Percentiles rank a stretch among this genome's conserved stretches.
Evolutionary conservation across 2,888 invertebrate genomes (phyloP).

Genomic region (Chymomyza amoena): DNA sequence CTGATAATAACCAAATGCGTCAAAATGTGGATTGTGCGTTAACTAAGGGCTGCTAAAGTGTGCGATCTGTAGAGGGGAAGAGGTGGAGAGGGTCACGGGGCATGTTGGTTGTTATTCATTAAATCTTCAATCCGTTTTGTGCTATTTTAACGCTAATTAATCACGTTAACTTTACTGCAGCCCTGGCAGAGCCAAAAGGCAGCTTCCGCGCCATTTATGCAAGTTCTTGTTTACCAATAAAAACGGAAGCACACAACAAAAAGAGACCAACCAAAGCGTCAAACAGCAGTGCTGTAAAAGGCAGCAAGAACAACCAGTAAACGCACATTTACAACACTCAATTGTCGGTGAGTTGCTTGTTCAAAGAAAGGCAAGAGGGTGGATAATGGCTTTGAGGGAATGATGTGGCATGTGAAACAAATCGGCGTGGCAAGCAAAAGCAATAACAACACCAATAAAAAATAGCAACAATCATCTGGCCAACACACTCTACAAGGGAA

Average conservation of each 20-base stretch:
- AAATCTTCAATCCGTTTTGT: constrained; percentile 48
- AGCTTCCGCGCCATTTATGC: constrained; percentile 25
- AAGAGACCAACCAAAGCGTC: constrained; percentile 9
- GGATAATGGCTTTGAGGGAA: not conserved
- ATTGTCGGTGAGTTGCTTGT: not conserved
- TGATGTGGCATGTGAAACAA: not conserved
- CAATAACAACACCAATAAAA: not conserved
- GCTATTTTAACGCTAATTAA: constrained; percentile 53
- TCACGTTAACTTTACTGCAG: constrained; percentile 42
- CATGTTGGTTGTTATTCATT: constrained; percentile 35
- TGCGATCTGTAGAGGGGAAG: no score
- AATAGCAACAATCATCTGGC: constrained; percentile 31
- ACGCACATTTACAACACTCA: constrained; percentile 1
- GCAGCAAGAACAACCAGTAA: not conserved
- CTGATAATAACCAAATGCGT: not conserved
- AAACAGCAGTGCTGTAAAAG: constrained; percentile 10
- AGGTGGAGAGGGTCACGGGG: no score
- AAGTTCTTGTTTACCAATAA: constrained; percentile 23
- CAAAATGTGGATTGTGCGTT: not conserved
- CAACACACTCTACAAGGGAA: constrained; percentile 42
- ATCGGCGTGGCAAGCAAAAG: not conserved
- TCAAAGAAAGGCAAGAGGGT: not conserved
- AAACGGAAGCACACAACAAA: not conserved
- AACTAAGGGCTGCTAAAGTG: no score
- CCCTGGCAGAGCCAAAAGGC: constrained; percentile 20